Percentiles rank a stretch among this genome's conserved stretches.
Conservation (phyloP, 2,888 invertebrate genomes). For the Uropetala carovei region DNA sequence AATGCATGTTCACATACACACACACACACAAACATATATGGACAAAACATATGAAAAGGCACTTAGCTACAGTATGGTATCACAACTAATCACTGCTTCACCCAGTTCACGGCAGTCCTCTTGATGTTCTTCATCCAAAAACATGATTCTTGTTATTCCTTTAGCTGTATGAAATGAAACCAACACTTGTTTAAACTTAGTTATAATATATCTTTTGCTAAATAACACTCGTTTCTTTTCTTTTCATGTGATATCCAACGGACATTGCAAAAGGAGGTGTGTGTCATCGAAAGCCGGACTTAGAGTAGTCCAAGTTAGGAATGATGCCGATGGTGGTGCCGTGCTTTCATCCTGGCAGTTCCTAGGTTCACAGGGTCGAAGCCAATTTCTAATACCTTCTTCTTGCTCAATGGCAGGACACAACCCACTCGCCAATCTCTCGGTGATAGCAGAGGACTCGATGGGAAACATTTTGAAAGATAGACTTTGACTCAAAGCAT, state of each 20-base stretch:
- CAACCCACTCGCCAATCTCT: not conserved
- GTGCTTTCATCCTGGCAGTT: slow-evolving; percentile 73
- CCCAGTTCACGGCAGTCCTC: not conserved
- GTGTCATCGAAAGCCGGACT: slow-evolving; percentile 79
- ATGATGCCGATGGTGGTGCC: slow-evolving; percentile 76
- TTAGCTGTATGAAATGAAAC: slow-evolving; percentile 1
- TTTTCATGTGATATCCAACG: slow-evolving; percentile 71
- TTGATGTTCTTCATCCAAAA: not conserved
- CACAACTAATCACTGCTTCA: slow-evolving; percentile 53
- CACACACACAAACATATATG: slow-evolving; percentile 24
- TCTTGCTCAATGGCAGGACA: not conserved
- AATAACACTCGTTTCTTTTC: slow-evolving; percentile 9
- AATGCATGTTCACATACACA: not conserved
- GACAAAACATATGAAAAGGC: slow-evolving; percentile 51
- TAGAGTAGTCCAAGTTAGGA: slow-evolving; percentile 82
- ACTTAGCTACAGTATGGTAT: slow-evolving; percentile 56
- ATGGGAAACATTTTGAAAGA: slow-evolving; percentile 81
- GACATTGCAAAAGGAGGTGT: slow-evolving; percentile 19
- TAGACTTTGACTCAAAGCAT: slow-evolving; percentile 31
- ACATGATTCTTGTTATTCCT: not conserved
- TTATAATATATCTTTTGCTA: not conserved
- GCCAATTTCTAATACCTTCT: slow-evolving; percentile 70
- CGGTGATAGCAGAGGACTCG: slow-evolving; percentile 82
- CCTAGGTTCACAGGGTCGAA: slow-evolving; percentile 73
- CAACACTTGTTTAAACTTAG: not conserved